Percentiles rank a stretch among this genome's conserved stretches.
These are phyloP conservation scores for Eremobia ochroleuca DNA, from an alignment of 2,888 invertebrate genomes.

Conservation along the genomic window DNA sequence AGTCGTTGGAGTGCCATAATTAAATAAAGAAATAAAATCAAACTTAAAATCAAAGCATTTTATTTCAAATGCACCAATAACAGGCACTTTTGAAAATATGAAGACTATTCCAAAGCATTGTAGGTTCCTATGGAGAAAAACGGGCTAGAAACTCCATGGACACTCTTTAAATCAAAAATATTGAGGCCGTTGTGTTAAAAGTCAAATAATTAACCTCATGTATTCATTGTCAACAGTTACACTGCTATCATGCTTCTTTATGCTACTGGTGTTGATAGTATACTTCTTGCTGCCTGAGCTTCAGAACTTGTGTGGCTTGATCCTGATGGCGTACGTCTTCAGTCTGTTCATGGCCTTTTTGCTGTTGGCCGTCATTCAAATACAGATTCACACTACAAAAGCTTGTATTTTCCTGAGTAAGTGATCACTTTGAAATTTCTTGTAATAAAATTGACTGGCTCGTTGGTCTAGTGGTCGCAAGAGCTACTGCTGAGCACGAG, in stretches of 20 bases:
- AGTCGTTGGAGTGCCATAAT: too few species aligned
- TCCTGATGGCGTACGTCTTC: constrained; percentile 79
- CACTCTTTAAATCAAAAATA: background rate
- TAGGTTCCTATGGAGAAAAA: background rate
- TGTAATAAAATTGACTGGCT: background rate
- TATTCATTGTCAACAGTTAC: constrained; percentile 68
- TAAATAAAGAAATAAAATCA: background rate
- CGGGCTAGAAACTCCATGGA: background rate
- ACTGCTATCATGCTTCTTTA: constrained; percentile 75
- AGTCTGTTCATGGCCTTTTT: constrained; percentile 77
- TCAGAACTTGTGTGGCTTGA: constrained; percentile 76
- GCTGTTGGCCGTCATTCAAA: constrained; percentile 73
- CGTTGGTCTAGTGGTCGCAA: background rate
- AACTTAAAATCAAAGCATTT: background rate
- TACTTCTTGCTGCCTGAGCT: constrained; percentile 77
- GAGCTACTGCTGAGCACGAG: background rate
- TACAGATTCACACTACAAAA: constrained; percentile 18
- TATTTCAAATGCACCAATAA: background rate
- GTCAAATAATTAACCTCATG: background rate
- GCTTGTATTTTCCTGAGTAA: constrained; percentile 75
- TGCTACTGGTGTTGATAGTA: constrained; percentile 76
- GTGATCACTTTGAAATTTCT: constrained; percentile 31
- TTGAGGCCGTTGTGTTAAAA: background rate
- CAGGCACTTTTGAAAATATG: background rate
- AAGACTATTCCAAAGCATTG: background rate